Evolutionary conservation across 2,888 invertebrate species (phyloP).

Genomic region (Eutolmus rufibarbis): DNA sequence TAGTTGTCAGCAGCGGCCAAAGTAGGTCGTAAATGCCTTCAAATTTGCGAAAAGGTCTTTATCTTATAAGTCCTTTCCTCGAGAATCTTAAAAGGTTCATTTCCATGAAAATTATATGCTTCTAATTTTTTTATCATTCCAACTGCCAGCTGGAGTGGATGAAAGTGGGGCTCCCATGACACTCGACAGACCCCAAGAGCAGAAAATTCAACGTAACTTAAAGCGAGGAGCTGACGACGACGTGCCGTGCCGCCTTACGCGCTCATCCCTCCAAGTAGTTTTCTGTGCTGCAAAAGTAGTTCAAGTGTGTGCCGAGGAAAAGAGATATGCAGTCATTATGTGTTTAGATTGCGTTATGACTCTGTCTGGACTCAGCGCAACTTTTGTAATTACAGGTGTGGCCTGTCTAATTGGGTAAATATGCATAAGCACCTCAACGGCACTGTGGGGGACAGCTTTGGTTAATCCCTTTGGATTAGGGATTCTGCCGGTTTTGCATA

Average conservation of each 20-base stretch:
- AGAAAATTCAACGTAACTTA: not conserved
- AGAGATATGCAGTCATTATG: not conserved
- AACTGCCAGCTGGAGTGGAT: not conserved
- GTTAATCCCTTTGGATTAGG: not conserved
- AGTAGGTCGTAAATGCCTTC: slow-evolving; percentile 23
- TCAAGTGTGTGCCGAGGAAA: not conserved
- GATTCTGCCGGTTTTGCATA: not conserved
- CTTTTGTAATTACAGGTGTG: not conserved
- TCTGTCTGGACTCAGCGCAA: not conserved
- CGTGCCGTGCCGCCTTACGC: not conserved
- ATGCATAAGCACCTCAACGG: not conserved
- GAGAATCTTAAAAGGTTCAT: slow-evolving; percentile 4
- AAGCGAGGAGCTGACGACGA: not conserved
- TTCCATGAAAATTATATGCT: slow-evolving; percentile 4
- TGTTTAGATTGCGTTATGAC: not conserved
- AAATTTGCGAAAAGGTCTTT: slow-evolving; percentile 11
- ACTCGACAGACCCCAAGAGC: not conserved
- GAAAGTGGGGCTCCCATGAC: not conserved
- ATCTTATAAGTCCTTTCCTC: not conserved
- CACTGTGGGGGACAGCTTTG: not conserved
- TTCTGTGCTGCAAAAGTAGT: not conserved
- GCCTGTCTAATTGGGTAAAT: not conserved
- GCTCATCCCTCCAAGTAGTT: not conserved
- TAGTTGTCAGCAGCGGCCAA: not conserved
- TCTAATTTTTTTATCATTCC: slow-evolving; percentile 11